Conservation (phyloP, 2,797 vertebrate genomes). For the Rhabdomys pumilio region DNA sequence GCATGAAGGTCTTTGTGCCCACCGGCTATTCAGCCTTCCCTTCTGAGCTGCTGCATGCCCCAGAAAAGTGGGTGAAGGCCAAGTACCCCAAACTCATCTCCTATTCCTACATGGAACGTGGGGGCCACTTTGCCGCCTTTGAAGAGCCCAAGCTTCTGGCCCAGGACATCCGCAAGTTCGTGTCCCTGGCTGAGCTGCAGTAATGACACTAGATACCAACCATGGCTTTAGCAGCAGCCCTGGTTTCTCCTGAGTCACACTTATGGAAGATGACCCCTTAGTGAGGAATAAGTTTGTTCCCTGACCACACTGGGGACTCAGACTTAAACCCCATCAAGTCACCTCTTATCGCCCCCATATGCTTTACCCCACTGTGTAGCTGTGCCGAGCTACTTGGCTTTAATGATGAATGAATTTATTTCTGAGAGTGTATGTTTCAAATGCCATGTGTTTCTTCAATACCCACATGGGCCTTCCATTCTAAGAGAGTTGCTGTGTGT, state of each 20-base stretch:
- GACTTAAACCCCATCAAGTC: neutral
- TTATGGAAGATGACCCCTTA: neutral
- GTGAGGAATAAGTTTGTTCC: neutral
- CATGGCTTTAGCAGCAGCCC: neutral
- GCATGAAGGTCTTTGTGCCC: constrained; percentile 89
- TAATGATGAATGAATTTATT: constrained; percentile 73
- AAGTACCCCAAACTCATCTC: constrained; percentile 89
- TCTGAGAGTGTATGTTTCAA: neutral
- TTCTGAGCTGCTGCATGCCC: constrained; percentile 85
- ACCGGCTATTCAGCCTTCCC: constrained; percentile 90
- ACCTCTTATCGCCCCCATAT: neutral
- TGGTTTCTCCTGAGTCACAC: neutral
- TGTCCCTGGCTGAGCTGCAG: constrained; percentile 86
- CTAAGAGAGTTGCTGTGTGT: too few relatives aligned
- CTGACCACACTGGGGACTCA: neutral
- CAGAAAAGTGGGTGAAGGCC: constrained; percentile 86
- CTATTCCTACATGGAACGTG: constrained; percentile 88
- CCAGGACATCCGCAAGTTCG: constrained; percentile 89
- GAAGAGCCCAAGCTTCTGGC: constrained; percentile 91
- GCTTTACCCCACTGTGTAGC: accelerated
- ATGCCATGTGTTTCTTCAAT: neutral
- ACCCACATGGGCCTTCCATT: accelerated
- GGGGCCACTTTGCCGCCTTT: constrained; percentile 90
- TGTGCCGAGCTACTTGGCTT: neutral
- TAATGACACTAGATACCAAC: constrained; percentile 39